Base-by-base conservation (phyloP, 2,888 invertebrate genomes). In the Archips crataeganus region DNA sequence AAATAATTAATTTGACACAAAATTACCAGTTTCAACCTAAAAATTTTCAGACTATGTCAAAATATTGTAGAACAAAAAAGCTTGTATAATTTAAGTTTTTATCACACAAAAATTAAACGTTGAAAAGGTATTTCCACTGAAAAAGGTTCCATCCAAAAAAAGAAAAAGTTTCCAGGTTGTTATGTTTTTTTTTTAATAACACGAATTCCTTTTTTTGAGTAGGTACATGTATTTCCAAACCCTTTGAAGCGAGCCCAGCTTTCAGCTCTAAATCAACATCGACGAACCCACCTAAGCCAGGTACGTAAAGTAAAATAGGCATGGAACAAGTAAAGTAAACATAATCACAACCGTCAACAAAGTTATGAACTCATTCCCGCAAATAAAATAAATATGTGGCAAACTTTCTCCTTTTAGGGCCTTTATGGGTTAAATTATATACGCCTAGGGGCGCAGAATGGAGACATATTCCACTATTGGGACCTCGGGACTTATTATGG, bases 391-490 rank as follows among this genome's bases (percentile, higher is more conserved):
- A 90, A 89, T 89, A 90, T 83, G 85, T 85, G 84, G 79, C 85
- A 85, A 91, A 92, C 86, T 91, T 92, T 90, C 84, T 86, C 87
- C 87, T 88, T 88, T 88, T 85, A 85, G 88, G 88, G 85, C 89
- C 89, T 92, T 92, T 90, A 91, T 87, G 86, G 86, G 89, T 86
- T 89, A 91, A 94, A 93, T 92, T 92, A 93, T 94, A 90, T 89
- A 87, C 92, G 85, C 90, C 79, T 76, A 84, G 92, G 90, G 91
- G 84, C 85, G 85, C 82, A 87, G 87, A 93, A 93, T 94, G 89
- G 93, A 93, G 92, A 94, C 91, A 88, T 89, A 94, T 89, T 83
- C 87, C 81, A 87, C 94, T 87, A 86, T 84, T 77, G 94, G 93
- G 94, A 93, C 85, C 76, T 75, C 66, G 77, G 78, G 87, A 91